phyloP scores from a whole-genome alignment of 2,797 vertebrate species.

The Myiotriccus ornatus region DNA sequence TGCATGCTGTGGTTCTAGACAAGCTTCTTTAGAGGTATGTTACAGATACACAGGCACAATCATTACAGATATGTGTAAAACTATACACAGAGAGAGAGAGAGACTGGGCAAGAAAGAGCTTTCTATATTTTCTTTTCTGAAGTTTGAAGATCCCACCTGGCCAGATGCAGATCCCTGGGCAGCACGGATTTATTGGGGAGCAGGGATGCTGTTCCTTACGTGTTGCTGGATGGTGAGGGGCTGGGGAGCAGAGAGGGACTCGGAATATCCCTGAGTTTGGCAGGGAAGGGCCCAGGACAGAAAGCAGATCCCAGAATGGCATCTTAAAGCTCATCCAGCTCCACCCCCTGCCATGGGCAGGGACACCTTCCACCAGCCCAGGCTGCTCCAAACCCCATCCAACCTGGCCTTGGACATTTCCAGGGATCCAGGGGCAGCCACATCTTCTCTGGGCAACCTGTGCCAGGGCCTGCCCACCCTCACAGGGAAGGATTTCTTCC shows the following conservation, averaged over 20 bases:
- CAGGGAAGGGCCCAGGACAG: neutral
- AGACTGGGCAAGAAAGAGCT: neutral
- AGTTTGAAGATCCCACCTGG: neutral
- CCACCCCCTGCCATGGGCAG: neutral
- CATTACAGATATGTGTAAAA: neutral
- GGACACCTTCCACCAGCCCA: neutral
- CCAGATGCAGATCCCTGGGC: neutral
- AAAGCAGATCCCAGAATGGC: neutral
- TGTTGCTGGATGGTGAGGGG: neutral
- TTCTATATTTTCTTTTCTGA: neutral
- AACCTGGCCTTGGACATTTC: rapidly evolving
- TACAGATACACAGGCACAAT: neutral
- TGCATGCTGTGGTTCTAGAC: neutral
- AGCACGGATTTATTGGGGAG: neutral
- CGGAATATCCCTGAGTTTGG: neutral
- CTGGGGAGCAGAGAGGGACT: neutral
- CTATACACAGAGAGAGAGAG: neutral
- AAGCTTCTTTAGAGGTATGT: neutral
- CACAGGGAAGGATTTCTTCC: neutral
- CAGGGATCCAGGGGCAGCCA: neutral
- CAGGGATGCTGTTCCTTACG: neutral
- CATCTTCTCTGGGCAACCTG: neutral
- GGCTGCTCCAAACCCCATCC: rapidly evolving
- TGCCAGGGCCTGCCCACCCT: neutral
- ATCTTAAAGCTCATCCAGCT: neutral